phyloP scores from a whole-genome alignment of 2,888 invertebrate species.

The Copidosoma aretas region DNA sequence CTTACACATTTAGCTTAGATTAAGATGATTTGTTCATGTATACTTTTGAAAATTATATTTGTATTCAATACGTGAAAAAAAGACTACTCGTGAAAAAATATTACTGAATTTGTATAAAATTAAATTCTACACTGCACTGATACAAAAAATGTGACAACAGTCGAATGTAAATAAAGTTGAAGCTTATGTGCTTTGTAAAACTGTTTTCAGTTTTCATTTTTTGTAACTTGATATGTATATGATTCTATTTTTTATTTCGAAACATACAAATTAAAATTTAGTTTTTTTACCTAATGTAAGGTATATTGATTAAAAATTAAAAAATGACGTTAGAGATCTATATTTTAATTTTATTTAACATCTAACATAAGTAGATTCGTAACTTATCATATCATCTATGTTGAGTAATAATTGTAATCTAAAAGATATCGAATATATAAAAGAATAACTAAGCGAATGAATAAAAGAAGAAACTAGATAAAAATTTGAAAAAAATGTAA shows the following conservation, averaged over 20 bases:
- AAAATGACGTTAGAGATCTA: neutral
- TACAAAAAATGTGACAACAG: slow-evolving; percentile 14
- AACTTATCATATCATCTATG: slow-evolving; percentile 17
- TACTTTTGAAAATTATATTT: slow-evolving; percentile 8
- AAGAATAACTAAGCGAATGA: slow-evolving; percentile 6
- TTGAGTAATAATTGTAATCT: neutral
- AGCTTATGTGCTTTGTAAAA: neutral
- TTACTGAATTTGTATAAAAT: slow-evolving; percentile 27
- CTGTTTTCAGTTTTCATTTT: neutral
- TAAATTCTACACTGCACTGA: slow-evolving; percentile 7
- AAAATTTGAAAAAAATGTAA: slow-evolving; percentile 15
- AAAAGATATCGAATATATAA: slow-evolving; percentile 5
- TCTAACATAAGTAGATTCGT: neutral
- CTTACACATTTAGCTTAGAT: slow-evolving; percentile 21
- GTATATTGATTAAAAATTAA: neutral
- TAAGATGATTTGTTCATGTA: slow-evolving; percentile 6
- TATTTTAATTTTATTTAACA: neutral
- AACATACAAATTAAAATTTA: neutral
- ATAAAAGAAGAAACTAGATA: neutral
- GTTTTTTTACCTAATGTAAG: neutral
- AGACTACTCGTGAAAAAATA: slow-evolving; percentile 11
- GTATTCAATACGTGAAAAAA: slow-evolving; percentile 6
- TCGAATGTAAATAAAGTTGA: slow-evolving; percentile 12
- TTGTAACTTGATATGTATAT: no score
- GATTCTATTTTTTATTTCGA: neutral